These are phyloP conservation scores for Pseudomyrmex concolor DNA, from an alignment of 1,140 invertebrate species.

Conservation along the genomic window DNA sequence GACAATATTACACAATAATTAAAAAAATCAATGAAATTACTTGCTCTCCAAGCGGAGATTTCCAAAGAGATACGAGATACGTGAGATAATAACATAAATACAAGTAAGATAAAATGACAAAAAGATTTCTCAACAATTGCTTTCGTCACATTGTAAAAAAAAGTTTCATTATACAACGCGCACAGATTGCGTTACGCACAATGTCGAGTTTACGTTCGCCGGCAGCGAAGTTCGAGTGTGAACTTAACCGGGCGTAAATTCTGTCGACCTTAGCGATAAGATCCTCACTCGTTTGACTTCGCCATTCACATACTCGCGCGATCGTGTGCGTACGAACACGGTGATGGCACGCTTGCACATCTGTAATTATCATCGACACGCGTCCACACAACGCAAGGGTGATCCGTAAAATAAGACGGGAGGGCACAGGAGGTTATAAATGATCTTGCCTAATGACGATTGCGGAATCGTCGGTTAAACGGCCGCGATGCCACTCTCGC, in stretches of 20 bases:
- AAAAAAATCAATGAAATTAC: too few species aligned
- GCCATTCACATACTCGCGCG: background rate
- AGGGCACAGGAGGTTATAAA: slow-evolving; percentile 73
- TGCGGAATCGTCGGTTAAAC: slow-evolving; percentile 75
- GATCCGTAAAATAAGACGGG: slow-evolving; percentile 75
- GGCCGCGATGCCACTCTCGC: slow-evolving; percentile 70
- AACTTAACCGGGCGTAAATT: slow-evolving; percentile 34
- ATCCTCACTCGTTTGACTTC: background rate
- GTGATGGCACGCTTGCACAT: slow-evolving; percentile 51
- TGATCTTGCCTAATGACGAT: slow-evolving; percentile 76
- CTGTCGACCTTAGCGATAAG: slow-evolving; percentile 16
- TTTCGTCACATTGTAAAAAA: too few species aligned
- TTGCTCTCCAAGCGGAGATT: too few species aligned
- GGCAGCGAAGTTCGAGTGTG: background rate
- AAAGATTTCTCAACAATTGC: too few species aligned
- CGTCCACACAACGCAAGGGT: too few species aligned
- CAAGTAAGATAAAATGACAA: too few species aligned
- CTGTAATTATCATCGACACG: slow-evolving; percentile 55
- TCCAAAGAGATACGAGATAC: too few species aligned
- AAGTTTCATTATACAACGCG: too few species aligned
- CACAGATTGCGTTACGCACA: too few species aligned
- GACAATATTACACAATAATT: too few species aligned
- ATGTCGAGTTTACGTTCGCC: background rate
- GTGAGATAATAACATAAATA: too few species aligned
- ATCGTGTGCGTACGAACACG: background rate